Evolutionary conservation across 2,113 vertebrate genomes (phyloP), one percentile per base, ranked within the genome.

Genomic region (Xenopus laevis): DNA sequence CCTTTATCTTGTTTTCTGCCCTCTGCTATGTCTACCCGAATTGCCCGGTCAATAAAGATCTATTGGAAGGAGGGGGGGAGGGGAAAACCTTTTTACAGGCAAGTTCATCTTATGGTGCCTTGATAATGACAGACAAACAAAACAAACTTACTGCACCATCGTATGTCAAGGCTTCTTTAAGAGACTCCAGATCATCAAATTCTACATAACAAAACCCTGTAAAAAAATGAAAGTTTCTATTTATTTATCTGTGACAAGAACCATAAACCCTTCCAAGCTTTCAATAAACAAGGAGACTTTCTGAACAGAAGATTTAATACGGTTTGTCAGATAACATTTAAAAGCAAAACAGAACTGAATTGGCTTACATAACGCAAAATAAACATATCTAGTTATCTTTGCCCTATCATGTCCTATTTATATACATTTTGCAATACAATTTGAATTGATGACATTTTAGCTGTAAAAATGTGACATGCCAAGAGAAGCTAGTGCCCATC

Each of bases 131-230:
- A 13, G 16, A 2, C 21, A 40, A 4, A 46, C 27, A 50, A 52
- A 64, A 47, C 40, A 74, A 81, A 98, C 97, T 98, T 86, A 99
- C 97, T 71, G 97, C 97, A 30, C 96, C 96, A 67, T 99, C 97
- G 0, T 94, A 99, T 0, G 94, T 93, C 90, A 99, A 87, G 65
- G 97, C 97, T 91, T 98, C 97, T 89, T 98, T 98, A 83, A 99
- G 91, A 62, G 97, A 98, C 21, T 98, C 96, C 90, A 98, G 85
- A 65, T 99, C 97, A 47, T 99, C 95, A 66, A 99, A 99, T 87
- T 99, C 97, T 81, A 99, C 97, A 71, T 99, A 99, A 94, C 97
- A 99, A 89, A 99, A 99, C 72, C 97, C 97, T 99, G 84, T 0
- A 84, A 81, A 17, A 78, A 65, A 82, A 80, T 80, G 6, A 16